These are phyloP conservation scores for Hydraecia micacea DNA, from an alignment of 2,888 invertebrate genomes.

Conservation along the genomic window DNA sequence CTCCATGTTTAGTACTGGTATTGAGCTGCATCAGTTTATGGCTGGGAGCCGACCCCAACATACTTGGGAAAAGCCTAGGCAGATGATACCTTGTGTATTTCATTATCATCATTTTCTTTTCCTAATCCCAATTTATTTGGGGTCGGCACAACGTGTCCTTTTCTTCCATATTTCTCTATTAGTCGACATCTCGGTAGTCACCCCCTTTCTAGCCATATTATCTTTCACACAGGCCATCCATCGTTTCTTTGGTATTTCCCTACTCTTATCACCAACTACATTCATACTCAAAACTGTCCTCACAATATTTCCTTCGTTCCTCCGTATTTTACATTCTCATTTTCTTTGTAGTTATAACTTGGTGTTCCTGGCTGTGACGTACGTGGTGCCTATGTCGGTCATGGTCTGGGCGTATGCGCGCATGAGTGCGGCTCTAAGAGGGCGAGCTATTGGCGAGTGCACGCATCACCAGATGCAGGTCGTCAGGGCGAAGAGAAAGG, in stretches of 20 bases:
- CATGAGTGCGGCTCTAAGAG: constrained; percentile 96
- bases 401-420: constrained; percentile 95
- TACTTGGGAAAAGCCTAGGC: background rate
- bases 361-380: constrained; percentile 94
- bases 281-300: background rate
- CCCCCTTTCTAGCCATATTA: background rate
- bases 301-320: background rate
- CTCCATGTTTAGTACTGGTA: too few relatives aligned
- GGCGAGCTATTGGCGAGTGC: constrained; percentile 95
- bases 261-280: background rate
- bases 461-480: constrained; percentile 96
- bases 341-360: constrained; percentile 94
- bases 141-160: too few relatives aligned
- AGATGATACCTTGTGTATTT: background rate
- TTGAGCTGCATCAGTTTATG: too few relatives aligned
- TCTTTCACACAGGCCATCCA: background rate
- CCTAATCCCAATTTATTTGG: background rate
- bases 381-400: constrained; percentile 95
- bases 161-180: too few relatives aligned
- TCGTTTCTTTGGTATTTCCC: background rate
- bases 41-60: too few relatives aligned
- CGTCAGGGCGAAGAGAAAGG: constrained; percentile 96
- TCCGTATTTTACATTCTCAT: background rate
- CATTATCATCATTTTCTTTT: background rate
- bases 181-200: background rate